Conservation (phyloP, 2,888 invertebrate genomes). For the Ophioninae sp. region DNA sequence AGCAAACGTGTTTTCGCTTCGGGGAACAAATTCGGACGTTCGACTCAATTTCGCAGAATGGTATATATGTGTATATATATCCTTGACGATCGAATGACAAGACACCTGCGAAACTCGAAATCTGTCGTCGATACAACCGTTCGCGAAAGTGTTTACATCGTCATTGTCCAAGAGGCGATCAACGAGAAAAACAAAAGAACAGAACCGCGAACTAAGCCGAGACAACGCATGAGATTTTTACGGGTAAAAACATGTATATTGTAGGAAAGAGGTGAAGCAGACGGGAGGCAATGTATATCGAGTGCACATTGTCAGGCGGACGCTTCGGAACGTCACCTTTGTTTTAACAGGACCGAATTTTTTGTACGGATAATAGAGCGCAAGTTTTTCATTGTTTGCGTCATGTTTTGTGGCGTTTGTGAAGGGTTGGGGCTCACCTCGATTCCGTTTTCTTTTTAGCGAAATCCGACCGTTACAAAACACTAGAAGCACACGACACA, state of each 20-base stretch:
- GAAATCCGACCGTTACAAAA: slow-evolving; percentile 65
- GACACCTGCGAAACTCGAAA: background rate
- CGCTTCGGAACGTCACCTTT: slow-evolving; percentile 22
- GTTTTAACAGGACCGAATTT: slow-evolving; percentile 1
- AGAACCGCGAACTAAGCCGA: background rate
- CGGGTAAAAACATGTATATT: background rate
- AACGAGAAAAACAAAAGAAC: background rate
- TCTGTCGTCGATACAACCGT: background rate
- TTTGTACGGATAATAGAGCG: slow-evolving; percentile 7
- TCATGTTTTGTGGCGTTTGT: slow-evolving; percentile 10
- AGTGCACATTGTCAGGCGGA: slow-evolving; percentile 34
- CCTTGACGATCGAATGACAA: background rate
- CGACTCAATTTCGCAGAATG: background rate
- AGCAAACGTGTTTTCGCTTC: background rate
- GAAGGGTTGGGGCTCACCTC: slow-evolving; percentile 69
- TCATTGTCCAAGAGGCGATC: background rate
- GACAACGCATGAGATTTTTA: slow-evolving; percentile 6
- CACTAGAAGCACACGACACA: slow-evolving; percentile 65
- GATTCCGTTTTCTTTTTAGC: slow-evolving; percentile 54
- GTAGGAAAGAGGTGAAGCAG: background rate
- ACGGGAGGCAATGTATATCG: slow-evolving; percentile 17
- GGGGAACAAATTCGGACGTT: background rate
- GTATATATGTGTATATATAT: background rate
- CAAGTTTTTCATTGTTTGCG: background rate
- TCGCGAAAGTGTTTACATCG: background rate